Evolutionary conservation across 2,113 vertebrate species (phyloP).

Genomic region (Callocephalon fimbriatum): DNA sequence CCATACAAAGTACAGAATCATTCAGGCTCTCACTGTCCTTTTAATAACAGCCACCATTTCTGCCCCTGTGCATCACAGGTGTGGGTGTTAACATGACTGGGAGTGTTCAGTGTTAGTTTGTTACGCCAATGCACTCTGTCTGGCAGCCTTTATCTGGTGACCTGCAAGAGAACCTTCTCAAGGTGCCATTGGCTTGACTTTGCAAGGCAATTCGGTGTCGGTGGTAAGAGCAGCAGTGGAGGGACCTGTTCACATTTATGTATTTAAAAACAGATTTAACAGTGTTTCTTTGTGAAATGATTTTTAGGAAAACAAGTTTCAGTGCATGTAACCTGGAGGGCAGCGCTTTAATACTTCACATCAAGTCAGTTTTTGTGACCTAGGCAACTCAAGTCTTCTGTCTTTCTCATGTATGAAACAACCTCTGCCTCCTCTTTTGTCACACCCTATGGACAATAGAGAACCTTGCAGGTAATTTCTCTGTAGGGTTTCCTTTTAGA

Average conservation of each 20-base stretch:
- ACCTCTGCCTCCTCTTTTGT: background rate
- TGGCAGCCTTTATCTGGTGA: background rate
- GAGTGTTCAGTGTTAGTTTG: background rate
- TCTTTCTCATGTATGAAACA: background rate
- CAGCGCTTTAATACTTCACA: accelerated
- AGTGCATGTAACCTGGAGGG: accelerated
- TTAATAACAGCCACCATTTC: accelerated
- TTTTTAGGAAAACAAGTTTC: background rate
- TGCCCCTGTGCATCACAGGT: background rate
- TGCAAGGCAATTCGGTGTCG: accelerated
- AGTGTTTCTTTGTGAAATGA: background rate
- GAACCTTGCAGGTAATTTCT: background rate
- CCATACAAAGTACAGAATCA: no score
- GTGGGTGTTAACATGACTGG: background rate
- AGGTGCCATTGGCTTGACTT: background rate
- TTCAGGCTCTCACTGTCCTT: no score
- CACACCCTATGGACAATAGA: accelerated
- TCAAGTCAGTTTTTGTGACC: background rate
- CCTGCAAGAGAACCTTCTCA: background rate
- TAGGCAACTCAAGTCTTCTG: background rate
- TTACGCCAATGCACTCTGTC: accelerated
- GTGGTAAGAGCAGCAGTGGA: background rate
- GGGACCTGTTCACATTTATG: accelerated
- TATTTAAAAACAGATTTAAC: background rate
- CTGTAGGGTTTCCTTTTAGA: background rate